A percentile compares a stretch with the other conserved stretches of the same genome.
Evolutionary conservation across 2,888 invertebrate species (phyloP).

Genomic region (Pristionchus japonicus): DNA sequence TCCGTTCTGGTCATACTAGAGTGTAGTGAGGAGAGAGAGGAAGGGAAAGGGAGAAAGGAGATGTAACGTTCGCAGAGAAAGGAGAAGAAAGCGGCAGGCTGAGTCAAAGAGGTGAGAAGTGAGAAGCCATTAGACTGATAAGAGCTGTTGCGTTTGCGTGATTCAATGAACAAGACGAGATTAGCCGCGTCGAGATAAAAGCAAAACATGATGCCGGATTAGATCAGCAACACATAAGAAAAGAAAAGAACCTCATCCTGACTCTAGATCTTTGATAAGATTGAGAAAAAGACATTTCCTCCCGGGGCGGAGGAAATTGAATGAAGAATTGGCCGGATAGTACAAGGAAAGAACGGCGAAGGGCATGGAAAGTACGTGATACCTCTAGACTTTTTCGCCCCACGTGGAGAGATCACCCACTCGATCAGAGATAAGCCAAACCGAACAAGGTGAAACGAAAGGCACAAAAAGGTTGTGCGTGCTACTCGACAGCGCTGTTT

Average conservation of each 20-base stretch:
- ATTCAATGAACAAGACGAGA: constrained; percentile 20
- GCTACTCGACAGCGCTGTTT: constrained; percentile 6
- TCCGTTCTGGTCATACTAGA: neutral
- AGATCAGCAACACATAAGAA: neutral
- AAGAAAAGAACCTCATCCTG: neutral
- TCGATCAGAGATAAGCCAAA: neutral
- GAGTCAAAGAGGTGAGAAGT: neutral
- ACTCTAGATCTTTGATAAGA: neutral
- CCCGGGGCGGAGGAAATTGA: neutral
- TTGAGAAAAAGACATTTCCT: neutral
- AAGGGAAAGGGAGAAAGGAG: neutral
- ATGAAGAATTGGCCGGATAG: constrained; percentile 4
- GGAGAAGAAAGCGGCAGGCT: neutral
- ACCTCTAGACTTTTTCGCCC: neutral
- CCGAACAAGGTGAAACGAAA: neutral
- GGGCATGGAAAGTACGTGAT: constrained; percentile 18
- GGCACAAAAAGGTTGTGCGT: neutral
- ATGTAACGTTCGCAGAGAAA: constrained; percentile 34
- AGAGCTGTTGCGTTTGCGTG: neutral
- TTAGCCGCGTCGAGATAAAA: neutral
- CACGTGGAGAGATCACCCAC: neutral
- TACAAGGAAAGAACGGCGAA: constrained; percentile 10
- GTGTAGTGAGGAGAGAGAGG: constrained; percentile 21
- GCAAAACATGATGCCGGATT: constrained; percentile 9
- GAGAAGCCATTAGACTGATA: constrained; percentile 22